Percentiles rank a stretch among this genome's conserved stretches.
Conservation (phyloP, 2,113 vertebrate genomes). For the Macquaria ambigua region DNA sequence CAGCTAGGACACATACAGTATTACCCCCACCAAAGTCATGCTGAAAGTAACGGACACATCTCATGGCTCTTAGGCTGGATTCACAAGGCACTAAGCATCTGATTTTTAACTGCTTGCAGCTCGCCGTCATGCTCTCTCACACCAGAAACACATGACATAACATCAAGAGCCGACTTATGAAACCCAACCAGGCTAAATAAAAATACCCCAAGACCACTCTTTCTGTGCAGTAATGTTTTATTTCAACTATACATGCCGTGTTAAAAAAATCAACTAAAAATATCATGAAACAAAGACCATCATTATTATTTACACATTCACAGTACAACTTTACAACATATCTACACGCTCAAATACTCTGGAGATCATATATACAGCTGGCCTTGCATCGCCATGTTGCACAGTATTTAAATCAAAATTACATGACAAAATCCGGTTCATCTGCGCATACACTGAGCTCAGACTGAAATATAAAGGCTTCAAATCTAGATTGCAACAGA, state of each 20-base stretch:
- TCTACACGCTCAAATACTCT: constrained; percentile 98
- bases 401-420: constrained; percentile 91
- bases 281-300: constrained; percentile 88
- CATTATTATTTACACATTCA: constrained; percentile 99
- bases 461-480: constrained; percentile 94
- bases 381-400: constrained; percentile 89
- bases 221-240: constrained; percentile 95
- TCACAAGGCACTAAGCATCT: constrained; percentile 17
- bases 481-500: constrained; percentile 91
- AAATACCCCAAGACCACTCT: constrained; percentile 6
- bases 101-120: constrained; percentile 30
- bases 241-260: constrained; percentile 99
- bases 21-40: constrained; percentile 12
- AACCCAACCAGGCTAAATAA: neutral
- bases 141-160: constrained; percentile 13
- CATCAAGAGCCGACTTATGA: neutral
- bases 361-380: constrained; percentile 92
- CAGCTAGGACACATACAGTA: constrained; percentile 32
- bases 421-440: constrained; percentile 91
- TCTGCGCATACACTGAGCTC: constrained; percentile 90
- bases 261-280: constrained; percentile 90
- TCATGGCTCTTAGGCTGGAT: constrained; percentile 22
- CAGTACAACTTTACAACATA: constrained; percentile 99
- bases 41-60: constrained; percentile 16
- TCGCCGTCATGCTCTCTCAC: neutral